These are phyloP conservation scores for Brachypalpus laphriformis DNA, from an alignment of 2,888 invertebrate genomes.

Conservation along the genomic window DNA sequence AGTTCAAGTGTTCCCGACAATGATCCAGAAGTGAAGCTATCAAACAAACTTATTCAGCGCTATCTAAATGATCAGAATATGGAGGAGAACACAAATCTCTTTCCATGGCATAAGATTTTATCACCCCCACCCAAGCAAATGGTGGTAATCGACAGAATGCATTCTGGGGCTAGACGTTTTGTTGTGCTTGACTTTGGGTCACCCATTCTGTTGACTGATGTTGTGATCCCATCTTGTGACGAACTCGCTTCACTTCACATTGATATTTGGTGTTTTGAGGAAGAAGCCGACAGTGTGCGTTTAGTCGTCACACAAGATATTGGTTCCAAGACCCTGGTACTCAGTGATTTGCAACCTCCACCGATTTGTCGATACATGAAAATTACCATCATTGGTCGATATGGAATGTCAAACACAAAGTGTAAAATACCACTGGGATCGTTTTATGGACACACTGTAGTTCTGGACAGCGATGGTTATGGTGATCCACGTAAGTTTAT, in stretches of 20 bases:
- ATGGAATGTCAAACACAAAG: constrained; percentile 94
- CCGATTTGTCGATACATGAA: constrained; percentile 95
- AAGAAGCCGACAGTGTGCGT: constrained; percentile 93
- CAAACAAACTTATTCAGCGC: constrained; percentile 74
- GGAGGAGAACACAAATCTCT: constrained; percentile 77
- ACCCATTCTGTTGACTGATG: constrained; percentile 92
- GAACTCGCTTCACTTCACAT: constrained; percentile 93
- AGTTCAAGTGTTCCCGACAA: constrained; percentile 61
- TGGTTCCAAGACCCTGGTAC: constrained; percentile 91
- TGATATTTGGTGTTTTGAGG: constrained; percentile 94
- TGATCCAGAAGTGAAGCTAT: constrained; percentile 69
- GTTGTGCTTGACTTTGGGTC: constrained; percentile 96
- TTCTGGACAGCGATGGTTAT: constrained; percentile 86
- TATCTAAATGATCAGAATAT: constrained; percentile 75
- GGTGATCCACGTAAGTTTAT: constrained; percentile 78
- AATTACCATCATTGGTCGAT: constrained; percentile 95
- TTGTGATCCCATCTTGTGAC: constrained; percentile 91
- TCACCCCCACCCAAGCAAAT: constrained; percentile 92
- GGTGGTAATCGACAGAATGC: constrained; percentile 95
- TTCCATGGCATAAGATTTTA: constrained; percentile 91
- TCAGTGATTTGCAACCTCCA: constrained; percentile 95
- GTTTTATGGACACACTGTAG: constrained; percentile 95
- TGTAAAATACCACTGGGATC: constrained; percentile 96
- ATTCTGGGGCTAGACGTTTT: constrained; percentile 95
- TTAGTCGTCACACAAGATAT: constrained; percentile 94